Evolutionary conservation across 2,888 invertebrate species (phyloP).

Genomic region (Bhutanitis thaidina): DNA sequence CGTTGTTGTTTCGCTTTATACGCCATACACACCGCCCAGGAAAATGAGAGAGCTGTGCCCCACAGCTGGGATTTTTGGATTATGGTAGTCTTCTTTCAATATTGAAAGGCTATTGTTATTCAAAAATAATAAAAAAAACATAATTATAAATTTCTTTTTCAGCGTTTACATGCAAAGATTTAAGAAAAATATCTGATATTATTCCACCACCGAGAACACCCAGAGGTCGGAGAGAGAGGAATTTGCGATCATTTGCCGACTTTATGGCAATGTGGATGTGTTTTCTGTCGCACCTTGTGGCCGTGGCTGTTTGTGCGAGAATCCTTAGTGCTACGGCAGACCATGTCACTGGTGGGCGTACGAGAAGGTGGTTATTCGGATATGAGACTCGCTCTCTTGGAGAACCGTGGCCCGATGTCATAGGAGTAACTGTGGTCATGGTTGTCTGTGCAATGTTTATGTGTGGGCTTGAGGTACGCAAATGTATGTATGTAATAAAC

Average conservation of each 20-base stretch:
- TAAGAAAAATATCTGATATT: conserved; percentile 59
- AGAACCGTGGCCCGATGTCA: conserved; percentile 82
- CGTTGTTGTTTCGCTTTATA: too few relatives aligned
- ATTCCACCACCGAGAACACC: conserved; percentile 60
- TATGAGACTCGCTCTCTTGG: conserved; percentile 79
- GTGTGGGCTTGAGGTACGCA: conserved; percentile 80
- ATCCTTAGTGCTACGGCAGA: conserved; percentile 82
- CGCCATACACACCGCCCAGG: too few relatives aligned
- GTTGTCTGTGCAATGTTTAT: conserved; percentile 82
- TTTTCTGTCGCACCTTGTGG: conserved; percentile 79
- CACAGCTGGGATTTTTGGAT: too few relatives aligned
- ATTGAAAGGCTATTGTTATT: too few relatives aligned
- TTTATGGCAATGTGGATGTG: conserved; percentile 82
- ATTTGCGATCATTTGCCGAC: conserved; percentile 72
- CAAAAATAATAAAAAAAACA: too few relatives aligned
- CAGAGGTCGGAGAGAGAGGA: conserved; percentile 63
- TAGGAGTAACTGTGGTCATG: conserved; percentile 81
- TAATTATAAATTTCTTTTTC: conserved; percentile 25
- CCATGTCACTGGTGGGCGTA: conserved; percentile 79
- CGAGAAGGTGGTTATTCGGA: conserved; percentile 81
- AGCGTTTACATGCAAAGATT: conserved; percentile 66
- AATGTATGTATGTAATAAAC: too few relatives aligned
- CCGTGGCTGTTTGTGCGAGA: conserved; percentile 81
- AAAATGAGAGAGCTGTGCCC: too few relatives aligned
- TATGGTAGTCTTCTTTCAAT: too few relatives aligned